phyloP scores from a whole-genome alignment of 37 sponge, comb jelly and placozoan genomes.

The Cliona cf. orientalis region DNA sequence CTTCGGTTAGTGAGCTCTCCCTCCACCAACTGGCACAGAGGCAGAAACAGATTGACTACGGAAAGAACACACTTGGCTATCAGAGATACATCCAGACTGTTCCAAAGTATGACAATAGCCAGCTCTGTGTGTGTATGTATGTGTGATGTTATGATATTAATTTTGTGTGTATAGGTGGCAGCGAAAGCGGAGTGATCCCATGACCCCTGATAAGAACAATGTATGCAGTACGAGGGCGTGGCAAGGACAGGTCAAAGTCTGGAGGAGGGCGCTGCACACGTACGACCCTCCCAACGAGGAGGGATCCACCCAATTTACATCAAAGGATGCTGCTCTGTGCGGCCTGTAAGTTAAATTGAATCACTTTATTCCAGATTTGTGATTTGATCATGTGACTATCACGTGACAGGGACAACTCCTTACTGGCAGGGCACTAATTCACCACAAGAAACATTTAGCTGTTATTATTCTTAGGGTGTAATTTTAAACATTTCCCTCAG shows the following conservation, averaged over 20 bases:
- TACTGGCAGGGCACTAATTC: too few relatives aligned
- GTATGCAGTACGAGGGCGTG: constrained; percentile 82
- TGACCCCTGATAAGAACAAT: constrained; percentile 87
- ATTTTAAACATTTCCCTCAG: too few relatives aligned
- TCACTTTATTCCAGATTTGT: too few relatives aligned
- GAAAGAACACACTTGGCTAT: constrained; percentile 93
- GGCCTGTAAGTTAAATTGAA: constrained; percentile 33
- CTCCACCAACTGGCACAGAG: constrained; percentile 70
- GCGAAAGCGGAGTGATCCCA: constrained; percentile 59
- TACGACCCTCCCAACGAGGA: constrained; percentile 68
- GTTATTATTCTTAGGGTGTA: too few relatives aligned
- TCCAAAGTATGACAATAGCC: constrained; percentile 74
- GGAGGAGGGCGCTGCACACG: constrained; percentile 79
- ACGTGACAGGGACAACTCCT: too few relatives aligned
- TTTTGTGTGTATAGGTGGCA: constrained; percentile 40
- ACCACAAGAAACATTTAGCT: too few relatives aligned
- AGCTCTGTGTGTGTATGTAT: background rate
- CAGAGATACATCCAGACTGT: constrained; percentile 63
- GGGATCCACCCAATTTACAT: constrained; percentile 17
- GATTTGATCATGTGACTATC: too few relatives aligned
- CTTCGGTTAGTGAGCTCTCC: too few relatives aligned
- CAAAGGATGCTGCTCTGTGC: constrained; percentile 57
- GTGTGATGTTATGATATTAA: background rate
- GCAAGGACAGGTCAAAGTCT: constrained; percentile 82
- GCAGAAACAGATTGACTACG: constrained; percentile 93